Base-by-base conservation (phyloP, 2,888 invertebrate genomes). In the Orthonevra nobilis region DNA sequence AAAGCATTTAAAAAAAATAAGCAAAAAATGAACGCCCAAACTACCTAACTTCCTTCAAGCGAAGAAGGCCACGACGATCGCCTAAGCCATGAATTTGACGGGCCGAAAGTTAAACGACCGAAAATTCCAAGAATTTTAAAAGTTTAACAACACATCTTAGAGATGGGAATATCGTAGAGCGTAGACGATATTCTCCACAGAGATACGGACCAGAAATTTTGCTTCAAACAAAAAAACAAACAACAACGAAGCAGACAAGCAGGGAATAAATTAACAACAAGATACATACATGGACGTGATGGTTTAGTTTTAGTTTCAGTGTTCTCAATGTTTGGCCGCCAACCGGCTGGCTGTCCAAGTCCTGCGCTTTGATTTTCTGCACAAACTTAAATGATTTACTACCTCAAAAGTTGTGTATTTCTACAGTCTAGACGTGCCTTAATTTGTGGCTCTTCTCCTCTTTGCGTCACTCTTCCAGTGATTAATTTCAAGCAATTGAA, bases 331-430 rank as follows among this genome's bases (percentile, higher is more conserved):
- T n/a, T 32, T 46, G 40, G 17, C 32, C 38, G 56, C 23, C 50
- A 30, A 9, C 14, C 38, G 12, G 26, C 9, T 19, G 10, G 9
- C 7, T 6, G 48, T 4, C 10, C 23, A 32, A 52, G 36, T 63
- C 52, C 64, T 64, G 40, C 10, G 58, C 26, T 63, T 75, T 34
- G 54, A 68, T 56, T 73, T 42, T 23, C 5, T 36, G 14, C 14
- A 36, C 48, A 63, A 23, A 63, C 12, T 46, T 42, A 48, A 50
- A n/a, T 70, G 77, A 77, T 77, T 77, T 77, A 70, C 52, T 58
- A 64, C 70, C 70, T 44, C 30, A 12, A 23, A 44, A 56, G 52
- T 36, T 42, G 14, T 64, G 48, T 46, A 64, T 77, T 4, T 3
- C 3, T 5, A 23, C 23, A 23, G 3, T 23, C 77, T 77, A 77